Base-by-base conservation (phyloP, 2,888 invertebrate species). In the Noctua comes region DNA sequence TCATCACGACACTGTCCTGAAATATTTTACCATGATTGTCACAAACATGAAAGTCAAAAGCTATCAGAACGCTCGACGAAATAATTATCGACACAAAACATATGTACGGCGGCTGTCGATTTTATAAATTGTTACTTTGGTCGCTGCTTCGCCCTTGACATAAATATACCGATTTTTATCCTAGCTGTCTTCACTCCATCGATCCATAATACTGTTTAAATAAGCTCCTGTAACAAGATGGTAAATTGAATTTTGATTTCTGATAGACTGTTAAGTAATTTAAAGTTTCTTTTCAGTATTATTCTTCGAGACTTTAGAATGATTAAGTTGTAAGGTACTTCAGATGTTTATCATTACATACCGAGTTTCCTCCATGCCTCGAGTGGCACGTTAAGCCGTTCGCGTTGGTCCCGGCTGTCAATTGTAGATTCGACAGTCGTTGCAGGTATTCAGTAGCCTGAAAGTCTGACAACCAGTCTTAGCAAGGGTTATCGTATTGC, bases 71-170 rank as follows among this genome's bases (percentile, higher is more conserved):
- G 59, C 16, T 48, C 84, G 65, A 72, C 71, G 43, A 71, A 74
- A 77, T 74, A 83, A 84, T 77, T 77, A 83, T 78, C 73, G 51
- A 65, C 21, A 77, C 74, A 68, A 76, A 83, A 83, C 71, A 71
- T 59, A 77, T 65, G 31, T 72, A 62, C 13, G 54, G 51, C 79
- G 75, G 48, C 31, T 76, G 88, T 77, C 85, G 68, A 76, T 79
- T 76, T 77, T 81, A 83, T 86, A 88, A 79, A 81, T 79, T 86
- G 80, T 86, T 68, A 76, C 86, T 81, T 85, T 76, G 76, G 46
- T 31, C 31, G 68, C 24, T 51, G 8, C 43, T 2, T 46, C 27
- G 87, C n/a, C 89, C 89, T 89, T 89, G 89, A 89, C 90, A 89
- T 78, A 69, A 79, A 84, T 84, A 73, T 85, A 83, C 70, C 77